phyloP scores from a whole-genome alignment of 2,888 invertebrate genomes.

The Caenorhabditis sp. region DNA sequence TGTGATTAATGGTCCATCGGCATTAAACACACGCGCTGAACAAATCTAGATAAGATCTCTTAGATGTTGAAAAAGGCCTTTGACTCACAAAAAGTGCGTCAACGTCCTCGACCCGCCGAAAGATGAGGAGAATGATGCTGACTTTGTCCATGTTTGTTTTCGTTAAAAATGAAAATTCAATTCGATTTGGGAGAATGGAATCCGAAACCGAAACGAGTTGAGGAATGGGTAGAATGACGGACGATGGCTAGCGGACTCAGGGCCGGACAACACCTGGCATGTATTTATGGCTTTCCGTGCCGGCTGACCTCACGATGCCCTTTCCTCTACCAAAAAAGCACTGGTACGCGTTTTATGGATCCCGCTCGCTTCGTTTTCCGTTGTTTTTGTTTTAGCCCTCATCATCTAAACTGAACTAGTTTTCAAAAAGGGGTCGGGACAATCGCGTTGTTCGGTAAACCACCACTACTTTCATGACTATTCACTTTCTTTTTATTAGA shows the following conservation, averaged over 20 bases:
- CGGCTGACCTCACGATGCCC: constrained; percentile 52
- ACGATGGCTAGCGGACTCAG: constrained; percentile 27
- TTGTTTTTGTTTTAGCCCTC: constrained; percentile 8
- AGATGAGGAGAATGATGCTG: not conserved
- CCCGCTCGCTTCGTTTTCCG: constrained; percentile 20
- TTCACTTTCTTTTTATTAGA: constrained; percentile 43
- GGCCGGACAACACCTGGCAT: constrained; percentile 45
- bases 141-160: constrained; percentile 19
- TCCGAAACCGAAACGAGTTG: constrained; percentile 1
- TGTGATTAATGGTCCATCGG: not conserved
- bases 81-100: constrained; percentile 3
- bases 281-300: constrained; percentile 32
- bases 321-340: constrained; percentile 29
- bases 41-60: constrained; percentile 44
- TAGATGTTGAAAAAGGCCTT: constrained; percentile 27
- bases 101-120: constrained; percentile 33
- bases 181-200: not conserved
- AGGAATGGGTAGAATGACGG: constrained; percentile 9
- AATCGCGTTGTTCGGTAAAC: constrained; percentile 46
- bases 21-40: constrained; percentile 13
- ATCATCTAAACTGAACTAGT: constrained; percentile 40
- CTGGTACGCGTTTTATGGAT: constrained; percentile 45
- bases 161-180: not conserved
- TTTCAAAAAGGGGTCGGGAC: constrained; percentile 26
- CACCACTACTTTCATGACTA: constrained; percentile 30